Percentiles rank a stretch among this genome's conserved stretches.
Conservation (phyloP, 2,113 vertebrate species). For the Lagopus leucura region DNA sequence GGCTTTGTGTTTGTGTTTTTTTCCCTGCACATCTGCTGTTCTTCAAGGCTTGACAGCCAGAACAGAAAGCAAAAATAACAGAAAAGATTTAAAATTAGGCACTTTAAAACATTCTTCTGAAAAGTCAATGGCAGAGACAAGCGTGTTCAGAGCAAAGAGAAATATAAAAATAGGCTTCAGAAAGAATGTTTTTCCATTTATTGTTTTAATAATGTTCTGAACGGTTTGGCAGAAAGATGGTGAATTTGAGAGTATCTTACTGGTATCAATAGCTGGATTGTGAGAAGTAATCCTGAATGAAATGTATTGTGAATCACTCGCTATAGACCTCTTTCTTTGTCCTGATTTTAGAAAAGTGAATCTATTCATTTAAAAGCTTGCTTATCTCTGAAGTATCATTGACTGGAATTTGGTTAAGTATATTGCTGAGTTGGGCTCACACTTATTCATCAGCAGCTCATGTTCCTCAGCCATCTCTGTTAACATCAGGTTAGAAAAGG, state of each 20-base stretch:
- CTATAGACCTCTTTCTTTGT: slow-evolving; percentile 6
- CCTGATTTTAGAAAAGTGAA: background rate
- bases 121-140: background rate
- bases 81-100: background rate
- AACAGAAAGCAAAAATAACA: slow-evolving; percentile 19
- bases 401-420: background rate
- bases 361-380: background rate
- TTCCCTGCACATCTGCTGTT: background rate
- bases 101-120: background rate
- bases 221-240: background rate
- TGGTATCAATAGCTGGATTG: background rate
- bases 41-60: background rate
- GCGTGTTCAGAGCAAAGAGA: background rate
- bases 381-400: background rate
- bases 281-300: background rate
- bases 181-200: background rate
- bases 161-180: slow-evolving; percentile 26
- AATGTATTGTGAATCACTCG: background rate
- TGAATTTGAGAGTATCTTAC: background rate
- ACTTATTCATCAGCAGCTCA: background rate
- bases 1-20: background rate
- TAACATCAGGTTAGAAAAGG: background rate
- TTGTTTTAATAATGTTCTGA: slow-evolving; percentile 8
- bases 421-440: background rate
- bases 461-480: background rate